Conservation (phyloP, 2,888 invertebrate species). For the Homarus gammarus region DNA sequence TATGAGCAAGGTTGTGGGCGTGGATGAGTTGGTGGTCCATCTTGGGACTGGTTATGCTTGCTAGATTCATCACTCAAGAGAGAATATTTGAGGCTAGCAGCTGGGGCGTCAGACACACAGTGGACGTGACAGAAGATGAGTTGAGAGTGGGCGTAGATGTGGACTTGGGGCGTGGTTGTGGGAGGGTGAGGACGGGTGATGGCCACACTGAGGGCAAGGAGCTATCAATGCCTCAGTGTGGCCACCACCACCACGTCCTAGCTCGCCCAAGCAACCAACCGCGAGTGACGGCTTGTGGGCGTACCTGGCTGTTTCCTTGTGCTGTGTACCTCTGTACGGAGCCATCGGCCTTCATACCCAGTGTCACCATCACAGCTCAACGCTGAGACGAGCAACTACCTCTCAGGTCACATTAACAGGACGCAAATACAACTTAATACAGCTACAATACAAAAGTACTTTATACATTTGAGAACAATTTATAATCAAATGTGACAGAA, state of each 20-base stretch:
- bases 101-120: not conserved
- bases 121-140: not conserved
- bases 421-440: not conserved
- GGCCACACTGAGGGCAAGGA: not conserved
- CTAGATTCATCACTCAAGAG: not conserved
- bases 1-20: slow-evolving; percentile 12
- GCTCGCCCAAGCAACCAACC: not conserved
- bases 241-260: not conserved
- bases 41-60: not conserved
- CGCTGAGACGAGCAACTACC: slow-evolving; percentile 27
- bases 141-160: slow-evolving; percentile 8
- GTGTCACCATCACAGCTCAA: slow-evolving; percentile 49
- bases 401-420: slow-evolving; percentile 45
- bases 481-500: not conserved
- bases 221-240: not conserved
- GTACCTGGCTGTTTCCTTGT: slow-evolving; percentile 8
- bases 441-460: too few species aligned
- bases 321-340: slow-evolving; percentile 48
- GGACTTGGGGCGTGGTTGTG: not conserved
- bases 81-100: not conserved
- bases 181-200: not conserved
- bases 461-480: not conserved
- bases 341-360: slow-evolving; percentile 51
- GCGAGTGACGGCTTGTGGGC: not conserved
- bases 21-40: slow-evolving; percentile 6